These are phyloP conservation scores for Panthera uncia DNA, from an alignment of 2,113 vertebrate species.

Conservation along the genomic window DNA sequence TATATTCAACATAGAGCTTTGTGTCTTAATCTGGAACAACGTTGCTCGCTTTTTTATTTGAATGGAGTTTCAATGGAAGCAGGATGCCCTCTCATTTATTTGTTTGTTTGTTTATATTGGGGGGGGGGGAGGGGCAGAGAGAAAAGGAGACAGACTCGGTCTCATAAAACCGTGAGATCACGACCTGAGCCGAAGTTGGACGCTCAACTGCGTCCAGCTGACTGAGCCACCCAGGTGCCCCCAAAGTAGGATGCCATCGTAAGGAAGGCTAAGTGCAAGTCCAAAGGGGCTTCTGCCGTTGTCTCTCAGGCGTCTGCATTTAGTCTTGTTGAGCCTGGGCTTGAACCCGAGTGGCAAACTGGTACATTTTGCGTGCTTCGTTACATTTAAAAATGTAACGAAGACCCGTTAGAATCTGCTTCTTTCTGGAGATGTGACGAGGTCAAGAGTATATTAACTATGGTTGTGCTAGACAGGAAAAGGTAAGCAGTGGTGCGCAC, in stretches of 20 bases:
- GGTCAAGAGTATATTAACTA: background rate
- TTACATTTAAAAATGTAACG: background rate
- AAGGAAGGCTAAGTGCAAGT: background rate
- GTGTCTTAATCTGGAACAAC: background rate
- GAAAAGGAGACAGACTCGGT: too few relatives aligned
- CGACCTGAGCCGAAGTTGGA: too few relatives aligned
- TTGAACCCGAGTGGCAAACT: background rate
- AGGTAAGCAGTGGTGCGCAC: rapidly evolving
- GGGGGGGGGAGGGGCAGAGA: too few relatives aligned
- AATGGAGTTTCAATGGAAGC: background rate
- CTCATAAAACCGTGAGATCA: too few relatives aligned
- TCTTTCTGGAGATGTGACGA: background rate
- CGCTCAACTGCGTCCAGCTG: too few relatives aligned
- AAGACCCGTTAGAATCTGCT: background rate
- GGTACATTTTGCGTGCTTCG: background rate
- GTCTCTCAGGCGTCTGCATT: background rate
- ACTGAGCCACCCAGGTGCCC: too few relatives aligned
- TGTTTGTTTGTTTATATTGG: too few relatives aligned
- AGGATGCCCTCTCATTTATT: background rate
- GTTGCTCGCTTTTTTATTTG: background rate
- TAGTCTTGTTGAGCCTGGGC: background rate
- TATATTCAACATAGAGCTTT: background rate
- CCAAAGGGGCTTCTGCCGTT: rapidly evolving
- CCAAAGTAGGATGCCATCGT: background rate
- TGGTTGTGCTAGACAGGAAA: background rate